phyloP scores from a whole-genome alignment of 92 coral and sea anemone genomes.

The Meandrina meandrites region DNA sequence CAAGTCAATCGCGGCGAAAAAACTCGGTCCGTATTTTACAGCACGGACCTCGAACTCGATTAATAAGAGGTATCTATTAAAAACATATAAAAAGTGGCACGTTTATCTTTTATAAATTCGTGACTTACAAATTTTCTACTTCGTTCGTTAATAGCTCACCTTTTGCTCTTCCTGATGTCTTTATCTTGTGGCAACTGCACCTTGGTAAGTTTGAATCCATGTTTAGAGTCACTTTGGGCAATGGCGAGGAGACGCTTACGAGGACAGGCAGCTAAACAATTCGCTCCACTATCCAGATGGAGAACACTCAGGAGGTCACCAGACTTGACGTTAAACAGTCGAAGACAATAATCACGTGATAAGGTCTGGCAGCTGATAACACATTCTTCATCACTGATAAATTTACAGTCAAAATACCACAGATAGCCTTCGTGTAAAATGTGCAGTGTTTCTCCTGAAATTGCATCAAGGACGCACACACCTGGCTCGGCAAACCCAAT shows the following conservation, averaged over 20 bases:
- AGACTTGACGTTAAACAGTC: background rate
- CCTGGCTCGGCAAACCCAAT: no score
- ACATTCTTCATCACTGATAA: constrained; percentile 19
- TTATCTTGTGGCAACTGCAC: background rate
- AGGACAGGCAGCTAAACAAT: background rate
- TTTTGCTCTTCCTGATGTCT: background rate
- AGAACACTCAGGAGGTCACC: background rate
- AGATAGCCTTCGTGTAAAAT: background rate
- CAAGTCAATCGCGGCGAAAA: no score
- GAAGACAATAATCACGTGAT: background rate
- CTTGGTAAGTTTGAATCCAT: background rate
- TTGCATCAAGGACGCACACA: background rate
- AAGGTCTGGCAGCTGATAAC: background rate
- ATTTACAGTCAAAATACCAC: background rate
- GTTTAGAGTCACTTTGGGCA: background rate
- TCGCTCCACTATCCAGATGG: background rate
- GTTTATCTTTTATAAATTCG: no score
- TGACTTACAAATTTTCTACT: no score
- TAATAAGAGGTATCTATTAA: no score
- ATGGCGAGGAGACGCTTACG: constrained; percentile 7
- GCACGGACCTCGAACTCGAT: no score
- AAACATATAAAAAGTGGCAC: no score
- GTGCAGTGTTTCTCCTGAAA: constrained; percentile 12
- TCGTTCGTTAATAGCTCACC: background rate
- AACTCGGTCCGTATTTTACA: no score